phyloP scores from a whole-genome alignment of 2,888 invertebrate genomes.

The Cancer borealis region DNA sequence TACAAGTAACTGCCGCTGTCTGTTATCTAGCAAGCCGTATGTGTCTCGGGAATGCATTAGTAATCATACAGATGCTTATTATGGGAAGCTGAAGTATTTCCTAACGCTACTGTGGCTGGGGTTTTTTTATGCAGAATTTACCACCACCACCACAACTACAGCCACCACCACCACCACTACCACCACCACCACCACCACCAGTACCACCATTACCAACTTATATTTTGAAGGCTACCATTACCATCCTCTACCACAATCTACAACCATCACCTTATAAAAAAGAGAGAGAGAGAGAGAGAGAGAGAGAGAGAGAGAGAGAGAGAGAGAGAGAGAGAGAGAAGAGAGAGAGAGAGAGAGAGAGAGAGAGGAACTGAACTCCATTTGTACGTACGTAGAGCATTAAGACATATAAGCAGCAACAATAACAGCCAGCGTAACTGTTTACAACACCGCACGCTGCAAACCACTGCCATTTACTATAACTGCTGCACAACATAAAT shows the following conservation, averaged over 20 bases:
- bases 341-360: too few species aligned
- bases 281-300: not conserved
- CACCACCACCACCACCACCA: not conserved
- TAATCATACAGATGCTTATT: not conserved
- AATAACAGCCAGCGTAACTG: too few species aligned
- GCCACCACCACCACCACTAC: not conserved
- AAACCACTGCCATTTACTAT: too few species aligned
- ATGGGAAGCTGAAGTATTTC: not conserved
- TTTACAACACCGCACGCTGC: too few species aligned
- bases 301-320: not conserved
- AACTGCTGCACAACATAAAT: too few species aligned
- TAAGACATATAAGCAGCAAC: too few species aligned
- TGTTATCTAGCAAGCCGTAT: not conserved
- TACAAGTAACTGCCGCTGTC: not conserved
- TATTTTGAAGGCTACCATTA: not conserved
- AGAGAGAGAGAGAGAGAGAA: not conserved
- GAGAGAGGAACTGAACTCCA: too few species aligned
- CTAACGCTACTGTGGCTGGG: not conserved
- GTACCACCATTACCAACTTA: not conserved
- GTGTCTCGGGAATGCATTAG: not conserved
- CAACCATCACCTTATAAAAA: not conserved
- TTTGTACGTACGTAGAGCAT: too few species aligned
- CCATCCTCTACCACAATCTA: not conserved
- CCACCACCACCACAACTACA: not conserved
- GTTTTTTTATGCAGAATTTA: not conserved